phyloP scores from a whole-genome alignment of 2,797 vertebrate genomes.

The Echeneis naucrates region DNA sequence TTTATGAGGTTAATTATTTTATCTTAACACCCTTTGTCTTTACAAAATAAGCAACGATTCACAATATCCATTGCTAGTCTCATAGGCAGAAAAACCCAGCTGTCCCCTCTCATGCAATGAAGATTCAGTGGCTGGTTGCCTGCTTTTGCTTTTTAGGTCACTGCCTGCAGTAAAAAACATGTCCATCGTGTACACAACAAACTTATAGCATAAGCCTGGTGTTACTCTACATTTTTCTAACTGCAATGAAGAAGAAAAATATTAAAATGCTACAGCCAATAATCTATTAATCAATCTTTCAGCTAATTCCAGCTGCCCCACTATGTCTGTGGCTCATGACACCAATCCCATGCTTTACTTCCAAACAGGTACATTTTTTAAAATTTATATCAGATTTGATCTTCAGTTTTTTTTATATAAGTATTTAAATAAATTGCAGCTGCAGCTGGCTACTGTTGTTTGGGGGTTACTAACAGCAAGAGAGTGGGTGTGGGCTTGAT shows the following conservation, averaged over 20 bases:
- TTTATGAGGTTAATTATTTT: neutral
- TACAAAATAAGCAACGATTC: neutral
- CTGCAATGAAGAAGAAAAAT: neutral
- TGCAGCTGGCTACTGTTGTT: neutral
- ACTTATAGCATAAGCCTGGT: neutral
- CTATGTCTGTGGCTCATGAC: neutral
- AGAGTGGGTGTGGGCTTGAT: neutral
- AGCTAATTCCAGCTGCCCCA: neutral
- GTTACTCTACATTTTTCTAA: neutral
- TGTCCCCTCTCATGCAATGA: conserved; percentile 2
- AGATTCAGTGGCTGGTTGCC: conserved; percentile 2
- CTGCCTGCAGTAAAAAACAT: conserved; percentile 25
- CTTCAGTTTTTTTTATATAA: neutral
- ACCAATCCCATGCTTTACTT: neutral
- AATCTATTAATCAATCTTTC: neutral
- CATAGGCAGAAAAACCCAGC: neutral
- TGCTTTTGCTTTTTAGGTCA: conserved; percentile 25
- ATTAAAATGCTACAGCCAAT: neutral
- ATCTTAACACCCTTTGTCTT: neutral
- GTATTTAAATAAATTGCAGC: neutral
- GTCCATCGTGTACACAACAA: conserved; percentile 1
- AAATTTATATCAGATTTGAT: neutral
- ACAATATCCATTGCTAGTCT: neutral
- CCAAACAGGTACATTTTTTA: neutral
- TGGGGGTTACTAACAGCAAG: neutral